Conservation (phyloP, 1,140 invertebrate genomes). For the Ceratosolen fusciceps region DNA sequence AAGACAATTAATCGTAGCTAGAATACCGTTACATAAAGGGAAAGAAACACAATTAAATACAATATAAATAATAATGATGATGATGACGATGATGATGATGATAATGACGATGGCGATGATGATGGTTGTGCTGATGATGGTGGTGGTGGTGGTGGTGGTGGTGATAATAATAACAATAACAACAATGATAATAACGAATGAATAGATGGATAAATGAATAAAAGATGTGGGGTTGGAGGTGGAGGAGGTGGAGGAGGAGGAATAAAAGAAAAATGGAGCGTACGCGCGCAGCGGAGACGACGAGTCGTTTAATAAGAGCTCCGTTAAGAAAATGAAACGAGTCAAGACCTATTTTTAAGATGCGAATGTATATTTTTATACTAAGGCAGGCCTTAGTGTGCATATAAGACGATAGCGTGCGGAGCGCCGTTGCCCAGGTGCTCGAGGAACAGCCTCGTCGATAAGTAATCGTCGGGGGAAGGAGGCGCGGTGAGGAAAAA, state of each 20-base stretch:
- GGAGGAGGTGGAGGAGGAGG: too few relatives aligned
- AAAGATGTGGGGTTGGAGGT: too few relatives aligned
- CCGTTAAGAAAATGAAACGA: constrained; percentile 55
- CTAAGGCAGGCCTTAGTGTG: constrained; percentile 70
- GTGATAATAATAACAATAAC: too few relatives aligned
- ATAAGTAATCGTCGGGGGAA: background rate
- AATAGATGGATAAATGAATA: too few relatives aligned
- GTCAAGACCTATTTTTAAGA: constrained; percentile 72
- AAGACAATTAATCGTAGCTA: constrained; percentile 24
- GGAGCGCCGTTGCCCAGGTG: constrained; percentile 34
- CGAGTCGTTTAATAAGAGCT: constrained; percentile 50
- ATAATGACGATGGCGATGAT: too few relatives aligned
- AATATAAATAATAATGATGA: too few relatives aligned
- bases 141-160: too few relatives aligned
- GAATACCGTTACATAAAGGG: constrained; percentile 26
- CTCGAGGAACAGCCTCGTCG: constrained; percentile 18
- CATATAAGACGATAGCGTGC: constrained; percentile 38
- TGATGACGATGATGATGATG: too few relatives aligned
- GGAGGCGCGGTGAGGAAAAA: background rate
- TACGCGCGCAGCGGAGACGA: constrained; percentile 30
- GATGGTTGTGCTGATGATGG: too few relatives aligned
- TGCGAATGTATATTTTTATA: constrained; percentile 71
- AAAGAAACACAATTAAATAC: too few relatives aligned
- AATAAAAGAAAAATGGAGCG: too few relatives aligned
- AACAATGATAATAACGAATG: too few relatives aligned